Conservation (phyloP, 2,888 invertebrate genomes). For the Cantharis rufa region DNA sequence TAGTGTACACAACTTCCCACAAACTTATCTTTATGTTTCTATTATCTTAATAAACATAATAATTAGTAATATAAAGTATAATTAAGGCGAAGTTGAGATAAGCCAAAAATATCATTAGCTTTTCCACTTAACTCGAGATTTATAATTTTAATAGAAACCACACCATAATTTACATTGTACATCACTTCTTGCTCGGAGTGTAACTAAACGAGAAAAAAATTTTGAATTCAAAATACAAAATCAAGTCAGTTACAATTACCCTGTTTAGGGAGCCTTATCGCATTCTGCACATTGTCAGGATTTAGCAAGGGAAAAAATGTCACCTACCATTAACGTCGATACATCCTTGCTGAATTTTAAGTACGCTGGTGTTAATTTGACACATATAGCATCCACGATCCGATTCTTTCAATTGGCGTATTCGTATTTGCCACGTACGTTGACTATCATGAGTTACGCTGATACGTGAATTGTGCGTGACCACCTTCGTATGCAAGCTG, state of each 20-base stretch:
- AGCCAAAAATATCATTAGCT: not conserved
- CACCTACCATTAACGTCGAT: constrained; percentile 82
- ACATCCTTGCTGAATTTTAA: constrained; percentile 87
- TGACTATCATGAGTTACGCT: constrained; percentile 81
- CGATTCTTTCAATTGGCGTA: constrained; percentile 77
- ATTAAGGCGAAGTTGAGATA: not conserved
- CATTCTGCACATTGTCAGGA: not conserved
- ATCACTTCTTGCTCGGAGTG: not conserved
- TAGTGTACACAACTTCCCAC: not conserved
- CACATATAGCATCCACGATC: constrained; percentile 92
- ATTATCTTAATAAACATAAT: not conserved
- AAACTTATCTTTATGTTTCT: not conserved
- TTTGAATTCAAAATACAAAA: not conserved
- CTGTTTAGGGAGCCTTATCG: not conserved
- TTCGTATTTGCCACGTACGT: constrained; percentile 84
- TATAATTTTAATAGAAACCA: not conserved
- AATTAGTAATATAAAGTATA: not conserved
- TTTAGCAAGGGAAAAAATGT: not conserved
- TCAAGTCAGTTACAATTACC: not conserved
- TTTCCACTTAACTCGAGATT: not conserved
- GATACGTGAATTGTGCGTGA: constrained; percentile 82
- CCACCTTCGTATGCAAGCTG: constrained; percentile 81
- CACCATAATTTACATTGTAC: not conserved
- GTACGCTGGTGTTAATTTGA: constrained; percentile 85
- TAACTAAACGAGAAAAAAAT: not conserved